Conservation (phyloP, 1,140 invertebrate genomes). For the Aphelinus atriplicis region DNA sequence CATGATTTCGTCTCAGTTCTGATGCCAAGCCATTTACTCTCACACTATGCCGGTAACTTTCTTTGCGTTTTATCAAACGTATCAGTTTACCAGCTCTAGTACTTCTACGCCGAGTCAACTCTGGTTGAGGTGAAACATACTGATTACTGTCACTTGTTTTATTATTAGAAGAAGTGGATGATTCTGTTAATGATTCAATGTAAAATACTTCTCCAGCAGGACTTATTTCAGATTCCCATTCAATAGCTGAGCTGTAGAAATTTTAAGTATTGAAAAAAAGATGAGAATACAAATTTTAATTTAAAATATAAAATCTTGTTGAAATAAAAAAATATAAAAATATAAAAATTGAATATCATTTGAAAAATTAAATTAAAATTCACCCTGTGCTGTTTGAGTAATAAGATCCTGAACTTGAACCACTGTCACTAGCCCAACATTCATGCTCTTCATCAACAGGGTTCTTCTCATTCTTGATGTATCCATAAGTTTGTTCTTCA, state of each 20-base stretch:
- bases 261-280: neutral
- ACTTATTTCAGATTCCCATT: slow-evolving; percentile 72
- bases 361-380: slow-evolving; percentile 7
- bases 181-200: slow-evolving; percentile 67
- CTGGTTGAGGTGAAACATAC: slow-evolving; percentile 46
- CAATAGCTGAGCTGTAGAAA: slow-evolving; percentile 67
- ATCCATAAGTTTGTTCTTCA: slow-evolving; percentile 27
- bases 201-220: slow-evolving; percentile 70
- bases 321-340: neutral
- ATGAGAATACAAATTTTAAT: neutral
- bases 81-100: slow-evolving; percentile 62
- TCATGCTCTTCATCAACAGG: slow-evolving; percentile 58
- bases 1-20: slow-evolving; percentile 32
- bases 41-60: slow-evolving; percentile 58
- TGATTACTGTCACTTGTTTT: slow-evolving; percentile 31
- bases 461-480: slow-evolving; percentile 21
- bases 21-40: slow-evolving; percentile 39
- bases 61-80: slow-evolving; percentile 58
- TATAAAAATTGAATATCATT: neutral
- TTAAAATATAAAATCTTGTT: neutral
- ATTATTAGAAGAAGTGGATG: slow-evolving; percentile 39
- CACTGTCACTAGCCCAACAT: slow-evolving; percentile 63
- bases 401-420: slow-evolving; percentile 62
- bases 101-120: slow-evolving; percentile 59
- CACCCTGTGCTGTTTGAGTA: slow-evolving; percentile 61